Base-by-base conservation (phyloP, 23 tunicate genomes). In the Clavelina lepadiformis region DNA sequence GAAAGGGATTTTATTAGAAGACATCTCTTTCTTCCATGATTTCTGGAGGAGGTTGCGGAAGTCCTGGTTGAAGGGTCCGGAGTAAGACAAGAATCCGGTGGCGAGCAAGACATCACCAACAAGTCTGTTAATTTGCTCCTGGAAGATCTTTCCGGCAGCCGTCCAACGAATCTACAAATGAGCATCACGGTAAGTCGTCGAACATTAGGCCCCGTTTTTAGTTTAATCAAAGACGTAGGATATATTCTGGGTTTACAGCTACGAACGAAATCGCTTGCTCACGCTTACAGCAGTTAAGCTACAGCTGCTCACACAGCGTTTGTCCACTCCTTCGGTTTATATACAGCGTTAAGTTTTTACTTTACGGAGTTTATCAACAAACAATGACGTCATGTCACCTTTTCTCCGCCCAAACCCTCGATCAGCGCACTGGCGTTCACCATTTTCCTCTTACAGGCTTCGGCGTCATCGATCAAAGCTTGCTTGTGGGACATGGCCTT, bases 51-150 rank as follows among this genome's bases (percentile, higher is more conserved):
- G 68, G 62, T 61, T 83, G 27, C 98, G 58, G 79, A 93, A 93
- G 59, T 93, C 94, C 51, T 93, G 98, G 58, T 93, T 93, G 72
- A 93, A 93, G 34, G 98, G 98, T 51, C 98, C 98, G 33, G 98
- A 93, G 67, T 93, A 93, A 28, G 98, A 93, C 18, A 93, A 78
- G 65, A 93, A 93, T 11, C 98, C 98, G 5, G 92, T 93, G 13
- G 98, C 98, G 13, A 93, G 83, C 8, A 93, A 61, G 28, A 93
- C 93, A 46, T 93, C 98, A 8, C 98, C 98, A 38, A 93, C 83
- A 51, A 93, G 38, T 33, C 70, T 64, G 46, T 56, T 83, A 76
- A 93, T 93, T 61, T 93, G 98, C 38, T 79, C 94, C 34, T 83
- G 88, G 69, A 93, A 93, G 3, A 63, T 74, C 58, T 79, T 83